phyloP scores from a whole-genome alignment of 2,797 vertebrate species.

The Cyclopterus lumpus region DNA sequence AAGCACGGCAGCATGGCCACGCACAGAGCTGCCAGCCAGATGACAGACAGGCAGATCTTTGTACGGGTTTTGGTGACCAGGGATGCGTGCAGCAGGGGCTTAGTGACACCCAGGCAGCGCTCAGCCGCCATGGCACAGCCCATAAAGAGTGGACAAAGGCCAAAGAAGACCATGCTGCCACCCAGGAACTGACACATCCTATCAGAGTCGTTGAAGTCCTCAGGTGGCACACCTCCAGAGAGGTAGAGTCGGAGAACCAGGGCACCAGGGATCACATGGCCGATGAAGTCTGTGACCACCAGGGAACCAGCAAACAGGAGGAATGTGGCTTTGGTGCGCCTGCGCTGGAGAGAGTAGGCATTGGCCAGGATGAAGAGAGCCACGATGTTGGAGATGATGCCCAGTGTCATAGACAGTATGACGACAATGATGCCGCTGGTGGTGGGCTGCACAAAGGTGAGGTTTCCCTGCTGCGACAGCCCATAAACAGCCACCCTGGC shows the following conservation, averaged over 20 bases:
- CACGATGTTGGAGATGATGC: conserved; percentile 89
- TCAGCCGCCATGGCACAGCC: conserved; percentile 92
- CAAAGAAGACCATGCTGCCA: conserved; percentile 93
- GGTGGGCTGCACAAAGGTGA: conserved; percentile 46
- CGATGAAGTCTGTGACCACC: conserved; percentile 88
- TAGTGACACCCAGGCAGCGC: conserved; percentile 90
- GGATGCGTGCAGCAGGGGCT: conserved; percentile 86
- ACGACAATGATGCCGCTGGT: conserved; percentile 76
- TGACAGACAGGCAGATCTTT: conserved; percentile 80
- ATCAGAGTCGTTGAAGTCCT: conserved; percentile 69
- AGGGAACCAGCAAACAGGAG: conserved; percentile 89
- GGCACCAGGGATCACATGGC: conserved; percentile 89
- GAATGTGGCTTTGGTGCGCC: conserved; percentile 90
- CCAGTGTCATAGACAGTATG: conserved; percentile 88
- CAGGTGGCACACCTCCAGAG: conserved; percentile 47
- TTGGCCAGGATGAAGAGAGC: conserved; percentile 88
- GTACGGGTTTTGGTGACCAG: conserved; percentile 86
- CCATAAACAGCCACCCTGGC: conserved; percentile 44
- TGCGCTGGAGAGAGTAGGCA: conserved; percentile 83
- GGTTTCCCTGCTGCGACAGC: conserved; percentile 59
- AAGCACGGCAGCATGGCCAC: conserved; percentile 88
- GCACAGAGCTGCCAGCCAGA: conserved; percentile 84
- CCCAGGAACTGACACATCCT: conserved; percentile 89
- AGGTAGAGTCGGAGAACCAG: conserved; percentile 88
- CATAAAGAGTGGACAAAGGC: conserved; percentile 91